These are phyloP conservation scores for Darevskia mixta DNA, from an alignment of 2,797 vertebrate genomes.

Conservation along the genomic window DNA sequence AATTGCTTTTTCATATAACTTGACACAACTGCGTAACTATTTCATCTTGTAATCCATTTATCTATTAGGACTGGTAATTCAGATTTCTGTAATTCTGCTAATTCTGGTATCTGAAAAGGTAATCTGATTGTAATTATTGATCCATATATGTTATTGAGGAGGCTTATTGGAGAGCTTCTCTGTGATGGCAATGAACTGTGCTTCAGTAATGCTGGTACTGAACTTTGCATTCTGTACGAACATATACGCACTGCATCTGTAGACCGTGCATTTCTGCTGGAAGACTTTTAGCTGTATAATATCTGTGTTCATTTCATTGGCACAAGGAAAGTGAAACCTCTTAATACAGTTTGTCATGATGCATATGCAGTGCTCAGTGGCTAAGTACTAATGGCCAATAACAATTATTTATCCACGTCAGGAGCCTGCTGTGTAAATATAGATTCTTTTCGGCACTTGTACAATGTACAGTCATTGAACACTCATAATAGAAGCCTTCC, in stretches of 20 bases:
- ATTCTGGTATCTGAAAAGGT: conserved; percentile 31
- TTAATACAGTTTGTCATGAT: conserved; percentile 56
- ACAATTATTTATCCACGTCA: conserved; percentile 64
- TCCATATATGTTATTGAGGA: conserved; percentile 37
- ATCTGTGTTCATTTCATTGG: conserved; percentile 55
- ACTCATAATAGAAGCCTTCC: conserved; percentile 16
- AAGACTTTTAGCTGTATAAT: conserved; percentile 11
- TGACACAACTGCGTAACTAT: not conserved
- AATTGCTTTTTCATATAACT: conserved; percentile 56
- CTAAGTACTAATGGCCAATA: conserved; percentile 44
- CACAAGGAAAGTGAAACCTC: conserved; percentile 36
- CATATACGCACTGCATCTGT: not conserved
- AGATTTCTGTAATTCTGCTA: conserved; percentile 29
- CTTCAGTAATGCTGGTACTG: conserved; percentile 33
- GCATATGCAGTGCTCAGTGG: conserved; percentile 50
- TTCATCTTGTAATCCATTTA: not conserved
- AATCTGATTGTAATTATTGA: not conserved
- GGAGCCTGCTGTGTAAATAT: conserved; percentile 56
- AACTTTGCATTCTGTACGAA: conserved; percentile 21
- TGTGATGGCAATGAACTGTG: conserved; percentile 20
- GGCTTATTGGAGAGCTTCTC: conserved; percentile 27
- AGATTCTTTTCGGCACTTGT: conserved; percentile 49
- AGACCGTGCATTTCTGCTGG: conserved; percentile 26
- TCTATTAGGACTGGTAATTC: conserved; percentile 31
- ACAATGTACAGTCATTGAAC: conserved; percentile 28